phyloP scores from a whole-genome alignment of 2,113 vertebrate genomes.

The Rostratula benghalensis region DNA sequence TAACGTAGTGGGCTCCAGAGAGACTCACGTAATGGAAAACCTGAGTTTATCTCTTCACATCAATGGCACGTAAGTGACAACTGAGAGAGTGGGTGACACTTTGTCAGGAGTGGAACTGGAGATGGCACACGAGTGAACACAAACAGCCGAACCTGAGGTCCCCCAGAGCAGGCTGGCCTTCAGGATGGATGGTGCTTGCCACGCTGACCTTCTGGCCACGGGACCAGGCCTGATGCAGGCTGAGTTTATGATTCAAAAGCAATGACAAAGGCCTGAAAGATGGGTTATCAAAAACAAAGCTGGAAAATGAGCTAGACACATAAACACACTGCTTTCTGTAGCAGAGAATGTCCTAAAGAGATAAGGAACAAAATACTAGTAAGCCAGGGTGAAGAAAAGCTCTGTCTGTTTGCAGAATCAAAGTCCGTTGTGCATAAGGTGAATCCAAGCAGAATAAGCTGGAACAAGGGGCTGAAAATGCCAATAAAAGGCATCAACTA shows the following conservation, averaged over 20 bases:
- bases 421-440: not conserved
- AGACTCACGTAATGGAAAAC: slow-evolving; percentile 78
- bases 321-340: not conserved
- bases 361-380: not conserved
- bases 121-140: not conserved
- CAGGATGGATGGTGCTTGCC: not conserved
- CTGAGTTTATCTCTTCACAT: slow-evolving; percentile 79
- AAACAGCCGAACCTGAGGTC: not conserved
- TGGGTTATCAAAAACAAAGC: not conserved
- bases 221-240: not conserved
- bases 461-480: not conserved
- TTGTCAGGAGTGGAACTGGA: not conserved
- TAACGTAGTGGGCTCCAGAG: slow-evolving; percentile 76
- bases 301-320: not conserved
- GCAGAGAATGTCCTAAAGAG: not conserved
- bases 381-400: not conserved
- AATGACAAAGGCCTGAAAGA: not conserved
- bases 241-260: not conserved
- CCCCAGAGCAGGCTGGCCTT: not conserved
- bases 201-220: not conserved
- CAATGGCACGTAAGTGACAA: slow-evolving; percentile 84
- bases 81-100: not conserved
- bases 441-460: not conserved
- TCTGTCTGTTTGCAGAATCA: not conserved
- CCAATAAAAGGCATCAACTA: not conserved